phyloP scores from a whole-genome alignment of 92 coral and sea anemone genomes.

The Phymanthus crucifer region DNA sequence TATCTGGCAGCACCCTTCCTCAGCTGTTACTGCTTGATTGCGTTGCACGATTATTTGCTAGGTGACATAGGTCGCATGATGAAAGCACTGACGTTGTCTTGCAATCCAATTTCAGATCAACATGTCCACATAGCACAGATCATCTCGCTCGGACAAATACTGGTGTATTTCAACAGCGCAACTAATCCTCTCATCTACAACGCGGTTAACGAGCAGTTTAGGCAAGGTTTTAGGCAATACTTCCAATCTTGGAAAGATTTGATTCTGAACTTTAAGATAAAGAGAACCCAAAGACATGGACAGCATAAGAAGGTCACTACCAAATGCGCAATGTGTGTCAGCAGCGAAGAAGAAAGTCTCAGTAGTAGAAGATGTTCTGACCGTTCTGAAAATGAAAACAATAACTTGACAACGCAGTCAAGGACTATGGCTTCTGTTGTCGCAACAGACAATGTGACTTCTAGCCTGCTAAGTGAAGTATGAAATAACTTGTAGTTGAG shows the following conservation, averaged over 20 bases:
- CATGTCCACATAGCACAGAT: conserved; percentile 49
- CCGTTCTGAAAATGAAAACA: neutral
- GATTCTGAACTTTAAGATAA: conserved; percentile 37
- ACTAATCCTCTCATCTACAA: conserved; percentile 95
- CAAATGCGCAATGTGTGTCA: conserved; percentile 17
- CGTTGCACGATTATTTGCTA: no score
- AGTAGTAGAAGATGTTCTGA: neutral
- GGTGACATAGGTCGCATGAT: neutral
- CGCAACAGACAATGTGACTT: neutral
- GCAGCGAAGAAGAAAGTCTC: neutral
- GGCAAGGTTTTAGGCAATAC: conserved; percentile 83
- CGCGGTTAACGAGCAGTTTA: conserved; percentile 90
- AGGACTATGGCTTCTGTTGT: neutral
- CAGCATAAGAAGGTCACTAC: neutral
- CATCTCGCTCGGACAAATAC: conserved; percentile 74
- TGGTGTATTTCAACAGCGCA: conserved; percentile 92
- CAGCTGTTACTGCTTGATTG: no score
- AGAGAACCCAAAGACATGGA: neutral
- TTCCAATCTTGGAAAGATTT: conserved; percentile 87
- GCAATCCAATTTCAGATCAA: conserved; percentile 20
- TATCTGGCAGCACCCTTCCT: no score
- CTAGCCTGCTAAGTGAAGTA: neutral
- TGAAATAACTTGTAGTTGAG: neutral
- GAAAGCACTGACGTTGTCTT: neutral
- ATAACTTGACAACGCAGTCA: neutral